Base-by-base conservation (phyloP, 1,140 invertebrate species). In the Phocides pigmalion region DNA sequence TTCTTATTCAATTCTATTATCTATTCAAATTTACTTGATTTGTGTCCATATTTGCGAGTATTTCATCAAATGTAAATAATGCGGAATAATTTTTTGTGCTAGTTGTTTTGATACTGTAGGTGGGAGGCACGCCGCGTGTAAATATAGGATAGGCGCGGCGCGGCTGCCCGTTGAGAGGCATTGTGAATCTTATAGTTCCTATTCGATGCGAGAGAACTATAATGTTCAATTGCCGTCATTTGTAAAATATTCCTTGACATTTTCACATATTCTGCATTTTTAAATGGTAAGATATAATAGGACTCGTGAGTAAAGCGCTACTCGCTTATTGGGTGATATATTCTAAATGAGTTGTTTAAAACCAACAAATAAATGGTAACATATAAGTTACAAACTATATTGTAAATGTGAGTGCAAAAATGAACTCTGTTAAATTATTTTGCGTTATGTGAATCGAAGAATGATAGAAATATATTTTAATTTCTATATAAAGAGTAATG, bases 371-470 rank as follows among this genome's bases (percentile, higher is more conserved):
- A 81, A 81, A 76, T 76, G 67, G 84, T 86, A 89, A 86, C 81
- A 74, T 72, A 80, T 74, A 74, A 78, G 78, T 89, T 87, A 86
- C 88, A 76, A 74, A 78, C 72, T 89, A 86, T 89, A 89, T 89
- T 90, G 87, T 89, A 91, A 86, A 89, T 89, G 84, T 88, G 89
- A 91, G 90, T 92, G 90, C 91, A 90, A 92, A 92, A 90, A 89
- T 90, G 84, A 85, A 89, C 84, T 87, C 84, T 89, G 87, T 92
- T 92, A 92, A 92, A 92, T 92, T 92, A 92, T 92, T 92, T 92
- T 92, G 90, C 88, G 89, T 92, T 92, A 91, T 92, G 85, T 90
- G 89, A 87, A 90, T 84, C 80, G 85, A 90, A 87, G 87, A 90
- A 91, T 90, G 82, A 90, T 89, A 90, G 81, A 91, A 88, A 87